phyloP scores from a whole-genome alignment of 1,140 invertebrate genomes.

The Aphidius gifuensis region DNA sequence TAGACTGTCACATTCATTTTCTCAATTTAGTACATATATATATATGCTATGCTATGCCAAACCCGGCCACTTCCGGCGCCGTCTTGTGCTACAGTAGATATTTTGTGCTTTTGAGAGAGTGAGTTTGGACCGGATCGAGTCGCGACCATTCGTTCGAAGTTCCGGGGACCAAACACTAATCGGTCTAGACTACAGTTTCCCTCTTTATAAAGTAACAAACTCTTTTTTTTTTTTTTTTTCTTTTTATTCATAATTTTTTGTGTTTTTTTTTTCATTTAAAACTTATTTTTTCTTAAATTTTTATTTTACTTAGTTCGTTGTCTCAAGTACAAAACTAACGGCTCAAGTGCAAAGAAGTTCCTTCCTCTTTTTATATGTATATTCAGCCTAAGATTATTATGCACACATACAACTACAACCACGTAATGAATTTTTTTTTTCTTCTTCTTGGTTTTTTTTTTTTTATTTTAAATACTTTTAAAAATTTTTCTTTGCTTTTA shows the following conservation, averaged over 20 bases:
- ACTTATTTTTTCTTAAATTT: not conserved
- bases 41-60: constrained; percentile 28
- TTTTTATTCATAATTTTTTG: constrained; percentile 3
- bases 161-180: constrained; percentile 44
- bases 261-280: constrained; percentile 15
- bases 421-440: constrained; percentile 19
- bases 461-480: not conserved
- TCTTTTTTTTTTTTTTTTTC: not conserved
- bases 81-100: constrained; percentile 15
- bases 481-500: not conserved
- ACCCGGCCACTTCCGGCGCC: constrained; percentile 39
- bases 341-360: constrained; percentile 22
- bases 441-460: constrained; percentile 2
- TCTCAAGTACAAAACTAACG: constrained; percentile 18
- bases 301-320: constrained; percentile 5
- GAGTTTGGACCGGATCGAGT: no score
- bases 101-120: no score
- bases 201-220: constrained; percentile 9
- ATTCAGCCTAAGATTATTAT: not conserved
- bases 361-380: constrained; percentile 3
- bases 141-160: constrained; percentile 28
- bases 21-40: constrained; percentile 12
- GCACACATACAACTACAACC: not conserved
- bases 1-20: not conserved
- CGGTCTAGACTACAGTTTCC: constrained; percentile 40